Evolutionary conservation across 2,888 invertebrate genomes (phyloP).

Genomic region (Salticus scenicus): DNA sequence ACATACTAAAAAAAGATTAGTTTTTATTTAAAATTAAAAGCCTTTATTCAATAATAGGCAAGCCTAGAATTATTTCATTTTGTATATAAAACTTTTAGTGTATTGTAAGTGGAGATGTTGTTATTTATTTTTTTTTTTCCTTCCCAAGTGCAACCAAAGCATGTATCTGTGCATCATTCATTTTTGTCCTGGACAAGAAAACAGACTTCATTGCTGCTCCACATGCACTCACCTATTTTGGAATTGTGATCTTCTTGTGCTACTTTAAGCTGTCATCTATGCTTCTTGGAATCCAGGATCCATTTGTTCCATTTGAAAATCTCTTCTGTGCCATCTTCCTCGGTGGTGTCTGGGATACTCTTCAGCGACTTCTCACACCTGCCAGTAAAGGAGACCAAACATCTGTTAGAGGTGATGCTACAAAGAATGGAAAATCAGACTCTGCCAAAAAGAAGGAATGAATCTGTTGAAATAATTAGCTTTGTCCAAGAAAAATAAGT

Average conservation of each 20-base stretch:
- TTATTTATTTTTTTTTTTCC: slow-evolving; percentile 70
- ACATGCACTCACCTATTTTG: slow-evolving; percentile 97
- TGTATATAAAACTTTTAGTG: too few species aligned
- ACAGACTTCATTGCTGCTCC: slow-evolving; percentile 96
- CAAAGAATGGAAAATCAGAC: slow-evolving; percentile 75
- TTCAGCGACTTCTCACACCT: slow-evolving; percentile 69
- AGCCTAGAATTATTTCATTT: too few species aligned
- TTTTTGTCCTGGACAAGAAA: slow-evolving; percentile 97
- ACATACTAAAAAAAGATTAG: too few species aligned
- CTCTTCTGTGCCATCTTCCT: slow-evolving; percentile 96
- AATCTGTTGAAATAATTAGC: background rate
- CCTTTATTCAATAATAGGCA: too few species aligned
- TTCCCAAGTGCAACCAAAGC: slow-evolving; percentile 93
- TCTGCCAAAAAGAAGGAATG: slow-evolving; percentile 77
- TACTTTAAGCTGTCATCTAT: slow-evolving; percentile 89
- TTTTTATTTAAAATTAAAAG: too few species aligned
- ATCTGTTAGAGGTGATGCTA: slow-evolving; percentile 80
- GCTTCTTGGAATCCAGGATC: slow-evolving; percentile 97
- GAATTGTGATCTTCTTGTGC: slow-evolving; percentile 93
- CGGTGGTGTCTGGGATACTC: slow-evolving; percentile 99
- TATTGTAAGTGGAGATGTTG: too few species aligned
- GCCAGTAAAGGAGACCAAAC: slow-evolving; percentile 79
- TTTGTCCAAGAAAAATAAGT: background rate
- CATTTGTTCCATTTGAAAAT: slow-evolving; percentile 99
- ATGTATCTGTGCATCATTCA: slow-evolving; percentile 93